Percentiles rank a stretch among this genome's conserved stretches.
Conservation (phyloP, 2,113 vertebrate genomes). For the Protomyctophum bolini region DNA sequence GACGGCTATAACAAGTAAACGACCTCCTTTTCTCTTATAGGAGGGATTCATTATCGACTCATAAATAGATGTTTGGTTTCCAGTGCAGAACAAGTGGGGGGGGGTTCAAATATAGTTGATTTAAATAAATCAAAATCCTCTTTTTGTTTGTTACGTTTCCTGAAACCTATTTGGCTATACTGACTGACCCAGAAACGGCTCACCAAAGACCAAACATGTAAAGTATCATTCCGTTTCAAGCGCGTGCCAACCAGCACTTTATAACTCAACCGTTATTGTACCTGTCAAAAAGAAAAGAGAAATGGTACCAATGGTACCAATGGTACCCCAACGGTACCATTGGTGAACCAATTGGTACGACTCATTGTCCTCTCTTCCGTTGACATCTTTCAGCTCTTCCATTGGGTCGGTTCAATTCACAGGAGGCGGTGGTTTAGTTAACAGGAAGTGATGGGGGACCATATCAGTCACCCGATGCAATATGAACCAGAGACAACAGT, state of each 20-base stretch:
- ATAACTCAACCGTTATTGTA: constrained; percentile 62
- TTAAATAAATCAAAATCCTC: constrained; percentile 18
- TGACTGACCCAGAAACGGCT: constrained; percentile 69
- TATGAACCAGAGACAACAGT: constrained; percentile 89
- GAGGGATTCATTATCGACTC: constrained; percentile 13
- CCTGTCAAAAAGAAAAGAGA: constrained; percentile 65
- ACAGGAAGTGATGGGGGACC: constrained; percentile 89
- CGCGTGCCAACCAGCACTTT: constrained; percentile 49
- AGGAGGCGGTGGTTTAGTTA: not conserved
- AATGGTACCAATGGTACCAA: too few species aligned
- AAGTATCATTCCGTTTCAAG: constrained; percentile 25
- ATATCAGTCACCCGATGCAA: constrained; percentile 93
- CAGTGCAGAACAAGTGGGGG: not conserved
- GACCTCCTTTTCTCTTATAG: not conserved
- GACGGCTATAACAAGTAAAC: not conserved
- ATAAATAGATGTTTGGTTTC: constrained; percentile 10
- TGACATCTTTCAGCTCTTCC: constrained; percentile 92
- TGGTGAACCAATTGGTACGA: constrained; percentile 24
- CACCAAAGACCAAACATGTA: constrained; percentile 23
- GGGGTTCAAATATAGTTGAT: constrained; percentile 5
- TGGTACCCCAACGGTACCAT: too few species aligned
- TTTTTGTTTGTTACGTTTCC: constrained; percentile 27
- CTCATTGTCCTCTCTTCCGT: constrained; percentile 85
- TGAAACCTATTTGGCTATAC: constrained; percentile 53
- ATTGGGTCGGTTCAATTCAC: constrained; percentile 57